Evolutionary conservation across 1,140 invertebrate species (phyloP).

Genomic region (Mizuhopecten yessoensis): DNA sequence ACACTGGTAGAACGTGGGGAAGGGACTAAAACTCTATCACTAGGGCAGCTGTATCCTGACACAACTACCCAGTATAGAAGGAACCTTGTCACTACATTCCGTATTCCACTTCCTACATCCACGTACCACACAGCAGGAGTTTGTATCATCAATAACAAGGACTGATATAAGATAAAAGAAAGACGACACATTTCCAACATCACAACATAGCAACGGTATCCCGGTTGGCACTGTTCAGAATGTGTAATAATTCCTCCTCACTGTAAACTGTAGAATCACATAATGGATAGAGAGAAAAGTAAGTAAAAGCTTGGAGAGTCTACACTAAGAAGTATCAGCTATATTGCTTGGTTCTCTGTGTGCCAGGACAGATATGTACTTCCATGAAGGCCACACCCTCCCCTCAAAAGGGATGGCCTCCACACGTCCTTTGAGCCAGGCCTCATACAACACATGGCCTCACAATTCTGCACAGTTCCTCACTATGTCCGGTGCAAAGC

Average conservation of each 20-base stretch:
- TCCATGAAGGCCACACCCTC: neutral
- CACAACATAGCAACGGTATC: neutral
- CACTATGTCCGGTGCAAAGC: neutral
- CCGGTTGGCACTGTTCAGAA: slow-evolving; percentile 36
- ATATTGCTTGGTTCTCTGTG: neutral
- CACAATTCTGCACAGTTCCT: no score
- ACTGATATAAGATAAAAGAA: slow-evolving; percentile 19
- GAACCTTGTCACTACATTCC: neutral
- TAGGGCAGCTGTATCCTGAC: neutral
- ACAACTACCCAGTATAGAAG: neutral
- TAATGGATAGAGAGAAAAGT: neutral
- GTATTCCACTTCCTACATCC: neutral
- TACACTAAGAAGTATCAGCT: neutral
- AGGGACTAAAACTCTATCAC: neutral
- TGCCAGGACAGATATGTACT: neutral
- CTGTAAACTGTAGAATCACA: neutral
- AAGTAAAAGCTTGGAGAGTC: neutral
- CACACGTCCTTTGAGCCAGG: neutral
- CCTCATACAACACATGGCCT: neutral
- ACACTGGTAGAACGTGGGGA: neutral
- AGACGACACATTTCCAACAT: slow-evolving; percentile 32
- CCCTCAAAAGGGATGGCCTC: neutral
- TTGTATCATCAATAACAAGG: neutral
- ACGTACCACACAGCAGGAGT: neutral
- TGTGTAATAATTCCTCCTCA: neutral